Evolutionary conservation across 2,797 vertebrate genomes (phyloP).

Genomic region (Halcyon smyrnensis): DNA sequence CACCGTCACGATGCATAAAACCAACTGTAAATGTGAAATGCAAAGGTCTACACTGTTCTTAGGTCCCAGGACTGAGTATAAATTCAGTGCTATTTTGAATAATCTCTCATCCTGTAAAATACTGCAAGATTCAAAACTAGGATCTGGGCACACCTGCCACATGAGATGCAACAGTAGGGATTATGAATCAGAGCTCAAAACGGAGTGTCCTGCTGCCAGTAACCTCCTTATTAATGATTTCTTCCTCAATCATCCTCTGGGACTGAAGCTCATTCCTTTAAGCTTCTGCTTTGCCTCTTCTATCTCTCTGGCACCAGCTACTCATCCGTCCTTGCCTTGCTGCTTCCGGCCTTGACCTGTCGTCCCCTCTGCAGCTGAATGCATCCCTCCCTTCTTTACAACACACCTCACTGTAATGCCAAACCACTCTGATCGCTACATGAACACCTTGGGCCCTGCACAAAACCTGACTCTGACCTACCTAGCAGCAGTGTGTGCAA

Average conservation of each 20-base stretch:
- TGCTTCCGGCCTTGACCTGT: accelerated
- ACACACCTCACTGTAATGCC: background rate
- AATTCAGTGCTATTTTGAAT: background rate
- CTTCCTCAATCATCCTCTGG: background rate
- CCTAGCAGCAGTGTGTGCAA: background rate
- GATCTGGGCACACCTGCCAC: background rate
- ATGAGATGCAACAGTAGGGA: background rate
- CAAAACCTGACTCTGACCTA: background rate
- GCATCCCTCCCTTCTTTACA: background rate
- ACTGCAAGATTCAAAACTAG: background rate
- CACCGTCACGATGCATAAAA: background rate
- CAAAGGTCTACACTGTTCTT: background rate
- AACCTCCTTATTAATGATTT: constrained; percentile 3
- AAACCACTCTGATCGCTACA: background rate
- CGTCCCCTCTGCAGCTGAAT: accelerated
- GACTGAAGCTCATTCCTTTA: background rate
- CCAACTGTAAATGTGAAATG: background rate
- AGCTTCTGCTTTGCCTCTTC: background rate
- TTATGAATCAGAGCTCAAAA: background rate
- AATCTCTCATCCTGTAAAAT: background rate
- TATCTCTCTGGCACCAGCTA: background rate
- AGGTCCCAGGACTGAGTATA: background rate
- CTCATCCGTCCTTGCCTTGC: accelerated
- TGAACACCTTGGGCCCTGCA: background rate
- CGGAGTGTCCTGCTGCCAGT: background rate